Evolutionary conservation across 2,797 vertebrate species (phyloP).

Genomic region (Acanthornis magna): DNA sequence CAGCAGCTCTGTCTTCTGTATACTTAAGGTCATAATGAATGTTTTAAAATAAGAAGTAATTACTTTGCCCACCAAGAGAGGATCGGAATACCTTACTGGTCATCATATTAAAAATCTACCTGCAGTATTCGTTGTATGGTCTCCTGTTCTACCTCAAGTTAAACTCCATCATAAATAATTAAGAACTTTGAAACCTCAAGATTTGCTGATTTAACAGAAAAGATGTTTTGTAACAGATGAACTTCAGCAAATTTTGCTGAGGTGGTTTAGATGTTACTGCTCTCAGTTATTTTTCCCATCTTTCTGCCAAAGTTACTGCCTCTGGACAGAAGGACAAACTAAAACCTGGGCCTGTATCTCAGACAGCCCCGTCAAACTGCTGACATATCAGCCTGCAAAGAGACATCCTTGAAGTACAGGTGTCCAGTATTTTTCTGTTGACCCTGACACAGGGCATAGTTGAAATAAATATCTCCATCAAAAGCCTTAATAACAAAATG

Average conservation of each 20-base stretch:
- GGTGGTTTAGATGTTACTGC: neutral
- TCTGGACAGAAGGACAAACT: neutral
- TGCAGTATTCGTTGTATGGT: neutral
- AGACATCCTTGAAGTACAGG: neutral
- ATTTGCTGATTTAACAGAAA: slow-evolving; percentile 7
- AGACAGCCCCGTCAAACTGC: neutral
- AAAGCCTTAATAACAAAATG: neutral
- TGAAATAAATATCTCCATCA: neutral
- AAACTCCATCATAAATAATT: neutral
- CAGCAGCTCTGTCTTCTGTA: neutral
- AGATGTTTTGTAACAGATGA: neutral
- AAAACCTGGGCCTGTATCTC: neutral
- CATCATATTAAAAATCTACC: neutral
- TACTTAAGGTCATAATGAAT: neutral
- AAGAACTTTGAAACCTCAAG: neutral
- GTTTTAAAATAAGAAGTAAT: neutral
- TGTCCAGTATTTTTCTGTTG: neutral
- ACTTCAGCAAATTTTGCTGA: slow-evolving; percentile 10
- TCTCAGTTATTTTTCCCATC: neutral
- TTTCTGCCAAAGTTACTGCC: neutral
- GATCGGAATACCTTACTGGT: neutral
- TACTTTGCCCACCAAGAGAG: neutral
- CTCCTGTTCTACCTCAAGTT: neutral
- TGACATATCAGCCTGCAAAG: neutral
- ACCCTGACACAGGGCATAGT: neutral